These are phyloP conservation scores for Tenualosa ilisha DNA, from an alignment of 2,797 vertebrate genomes.

Conservation along the genomic window DNA sequence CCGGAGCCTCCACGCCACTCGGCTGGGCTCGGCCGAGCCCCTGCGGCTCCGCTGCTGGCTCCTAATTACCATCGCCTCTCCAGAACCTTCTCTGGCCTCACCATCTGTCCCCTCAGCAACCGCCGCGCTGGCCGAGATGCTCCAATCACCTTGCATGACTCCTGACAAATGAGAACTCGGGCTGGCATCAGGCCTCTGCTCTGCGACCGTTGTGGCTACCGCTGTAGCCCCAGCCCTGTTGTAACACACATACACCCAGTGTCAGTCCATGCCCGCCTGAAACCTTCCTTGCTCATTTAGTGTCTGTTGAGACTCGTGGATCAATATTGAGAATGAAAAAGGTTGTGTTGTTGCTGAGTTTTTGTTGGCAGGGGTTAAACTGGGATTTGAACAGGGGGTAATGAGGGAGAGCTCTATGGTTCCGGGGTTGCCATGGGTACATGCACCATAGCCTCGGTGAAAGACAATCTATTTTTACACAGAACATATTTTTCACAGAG, in stretches of 20 bases:
- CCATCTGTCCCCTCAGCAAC: slow-evolving; percentile 78
- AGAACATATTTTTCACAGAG: too few species aligned
- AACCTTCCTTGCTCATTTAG: neutral
- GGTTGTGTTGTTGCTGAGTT: neutral
- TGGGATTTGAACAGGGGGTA: neutral
- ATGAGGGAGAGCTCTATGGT: too few species aligned
- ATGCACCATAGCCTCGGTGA: neutral
- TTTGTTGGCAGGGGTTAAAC: neutral
- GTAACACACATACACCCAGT: too few species aligned
- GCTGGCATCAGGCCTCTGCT: slow-evolving; percentile 53
- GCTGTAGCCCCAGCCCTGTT: too few species aligned
- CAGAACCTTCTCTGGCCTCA: slow-evolving; percentile 75
- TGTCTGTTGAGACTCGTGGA: neutral
- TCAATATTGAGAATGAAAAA: neutral
- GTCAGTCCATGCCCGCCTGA: neutral
- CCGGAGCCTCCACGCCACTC: slow-evolving; percentile 54
- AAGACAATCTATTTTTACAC: too few species aligned
- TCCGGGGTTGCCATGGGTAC: neutral
- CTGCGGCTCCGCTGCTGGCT: slow-evolving; percentile 68
- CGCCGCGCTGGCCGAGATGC: slow-evolving; percentile 65
- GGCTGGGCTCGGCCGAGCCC: slow-evolving; percentile 54
- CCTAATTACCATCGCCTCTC: slow-evolving; percentile 79
- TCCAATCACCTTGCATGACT: slow-evolving; percentile 77
- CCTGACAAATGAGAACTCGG: slow-evolving; percentile 65
- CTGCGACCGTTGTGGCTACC: neutral